Conservation (phyloP, 2,113 vertebrate species). For the Strigops habroptila region DNA sequence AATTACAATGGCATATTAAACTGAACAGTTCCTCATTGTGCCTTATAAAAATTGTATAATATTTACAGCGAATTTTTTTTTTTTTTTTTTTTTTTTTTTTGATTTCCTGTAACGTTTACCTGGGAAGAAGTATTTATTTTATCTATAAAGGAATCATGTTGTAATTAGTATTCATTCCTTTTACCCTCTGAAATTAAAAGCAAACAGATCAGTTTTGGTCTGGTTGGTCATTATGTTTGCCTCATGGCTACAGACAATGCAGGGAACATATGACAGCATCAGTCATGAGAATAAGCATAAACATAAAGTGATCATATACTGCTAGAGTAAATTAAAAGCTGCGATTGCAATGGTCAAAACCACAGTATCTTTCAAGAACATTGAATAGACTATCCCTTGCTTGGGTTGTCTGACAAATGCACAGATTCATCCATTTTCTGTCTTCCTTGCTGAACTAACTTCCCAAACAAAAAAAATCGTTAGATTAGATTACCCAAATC, state of each 20-base stretch:
- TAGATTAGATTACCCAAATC: neutral
- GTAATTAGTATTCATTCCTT: neutral
- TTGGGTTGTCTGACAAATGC: neutral
- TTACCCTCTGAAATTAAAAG: conserved; percentile 14
- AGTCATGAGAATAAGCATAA: neutral
- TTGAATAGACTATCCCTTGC: neutral
- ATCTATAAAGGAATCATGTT: neutral
- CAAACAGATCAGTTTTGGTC: neutral
- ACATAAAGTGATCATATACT: neutral
- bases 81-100: neutral
- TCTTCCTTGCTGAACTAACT: neutral
- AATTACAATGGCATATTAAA: neutral
- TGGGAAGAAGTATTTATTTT: neutral
- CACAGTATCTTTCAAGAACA: neutral
- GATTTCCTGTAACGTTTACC: neutral
- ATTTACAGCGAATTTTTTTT: neutral
- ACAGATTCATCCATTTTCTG: neutral
- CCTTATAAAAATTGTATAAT: neutral
- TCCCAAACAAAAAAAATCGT: neutral
- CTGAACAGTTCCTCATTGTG: neutral
- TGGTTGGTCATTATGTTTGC: neutral
- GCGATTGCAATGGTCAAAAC: neutral
- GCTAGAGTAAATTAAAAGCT: neutral
- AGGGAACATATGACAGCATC: neutral
- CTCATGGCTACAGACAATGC: neutral